Evolutionary conservation across 2,888 invertebrate species (phyloP), one percentile per base, ranked within the genome.

Genomic region (Harpalus rufipes): DNA sequence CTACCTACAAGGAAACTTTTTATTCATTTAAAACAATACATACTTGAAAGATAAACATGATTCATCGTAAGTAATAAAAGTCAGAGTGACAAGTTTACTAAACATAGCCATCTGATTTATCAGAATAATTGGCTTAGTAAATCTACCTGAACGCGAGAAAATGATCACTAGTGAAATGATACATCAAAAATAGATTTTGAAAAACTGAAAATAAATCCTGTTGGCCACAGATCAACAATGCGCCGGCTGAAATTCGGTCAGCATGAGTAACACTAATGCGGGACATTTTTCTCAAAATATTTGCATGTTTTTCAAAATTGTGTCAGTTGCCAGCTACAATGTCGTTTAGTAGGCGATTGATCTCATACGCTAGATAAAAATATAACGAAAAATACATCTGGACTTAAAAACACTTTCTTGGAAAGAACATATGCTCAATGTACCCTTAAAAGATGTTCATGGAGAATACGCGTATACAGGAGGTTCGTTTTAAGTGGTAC

Each of bases 191-290:
- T 81, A 81, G 81, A 65, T 32, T 81, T 65, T 63, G 44, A 41
- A 61, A 61, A 63, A 44, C 81, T 65, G 63, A 63, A 81, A 81
- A 81, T 81, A 81, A 63, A 39, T 21, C 18, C 41, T 41, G 21
- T 79, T 81, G 81, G 81, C 81, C 39, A 4, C n/a, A 51, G 14
- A 44, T 61, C 81, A 81, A 81, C 32, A 81, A 81, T 81, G 65
- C 41, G 63, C 39, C 81, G 81, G 65, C 79, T 81, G 44, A 81
- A 81, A 81, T 81, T 81, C 81, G 81, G 81, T 81, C 81, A 81
- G 81, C 25, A 16, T 74, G 72, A 78, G 78, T 78, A 78, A 78
- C 72, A 74, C 72, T 16, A 74, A 74, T 16, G 72, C 68, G 72
- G 72, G 72, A 44, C 44, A 74, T 16, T 74, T 74, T 74, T 44